phyloP scores from a whole-genome alignment of 1,140 invertebrate genomes.

The Dendrolimus kikuchii region DNA sequence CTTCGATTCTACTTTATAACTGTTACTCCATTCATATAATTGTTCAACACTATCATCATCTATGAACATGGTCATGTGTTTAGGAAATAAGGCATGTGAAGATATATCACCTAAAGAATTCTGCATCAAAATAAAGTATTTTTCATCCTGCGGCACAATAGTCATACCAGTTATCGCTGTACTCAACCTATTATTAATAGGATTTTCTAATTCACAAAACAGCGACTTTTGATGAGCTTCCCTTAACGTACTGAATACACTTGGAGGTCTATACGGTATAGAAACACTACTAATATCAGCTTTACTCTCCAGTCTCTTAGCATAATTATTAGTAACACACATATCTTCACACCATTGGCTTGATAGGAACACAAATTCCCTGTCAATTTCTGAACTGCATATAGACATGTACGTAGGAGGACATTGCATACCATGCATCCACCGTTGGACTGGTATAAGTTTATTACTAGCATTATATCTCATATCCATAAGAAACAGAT shows the following conservation, averaged over 20 bases:
- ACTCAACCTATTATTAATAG: slow-evolving; percentile 34
- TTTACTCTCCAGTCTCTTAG: slow-evolving; percentile 22
- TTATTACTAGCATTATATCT: slow-evolving; percentile 26
- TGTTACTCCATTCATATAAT: slow-evolving; percentile 43
- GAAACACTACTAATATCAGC: slow-evolving; percentile 25
- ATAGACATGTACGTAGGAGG: slow-evolving; percentile 40
- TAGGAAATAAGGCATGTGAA: slow-evolving; percentile 42
- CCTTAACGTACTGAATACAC: slow-evolving; percentile 34
- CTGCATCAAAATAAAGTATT: slow-evolving; percentile 42
- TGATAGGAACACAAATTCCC: slow-evolving; percentile 42
- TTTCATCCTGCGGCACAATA: slow-evolving; percentile 33
- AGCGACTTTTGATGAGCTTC: slow-evolving; percentile 34
- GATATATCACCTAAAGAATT: slow-evolving; percentile 56
- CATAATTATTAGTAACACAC: slow-evolving; percentile 43
- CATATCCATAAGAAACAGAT: slow-evolving; percentile 51
- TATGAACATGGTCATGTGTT: slow-evolving; percentile 38
- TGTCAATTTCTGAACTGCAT: slow-evolving; percentile 36
- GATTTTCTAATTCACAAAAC: slow-evolving; percentile 41
- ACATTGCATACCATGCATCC: slow-evolving; percentile 56
- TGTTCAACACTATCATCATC: slow-evolving; percentile 34
- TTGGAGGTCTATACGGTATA: slow-evolving; percentile 50
- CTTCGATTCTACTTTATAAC: slow-evolving; percentile 26
- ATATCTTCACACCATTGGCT: slow-evolving; percentile 62
- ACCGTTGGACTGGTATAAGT: slow-evolving; percentile 36
- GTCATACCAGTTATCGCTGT: slow-evolving; percentile 36